These are phyloP conservation scores for Zootoca vivipara DNA, from an alignment of 2,113 vertebrate species.

Conservation along the genomic window DNA sequence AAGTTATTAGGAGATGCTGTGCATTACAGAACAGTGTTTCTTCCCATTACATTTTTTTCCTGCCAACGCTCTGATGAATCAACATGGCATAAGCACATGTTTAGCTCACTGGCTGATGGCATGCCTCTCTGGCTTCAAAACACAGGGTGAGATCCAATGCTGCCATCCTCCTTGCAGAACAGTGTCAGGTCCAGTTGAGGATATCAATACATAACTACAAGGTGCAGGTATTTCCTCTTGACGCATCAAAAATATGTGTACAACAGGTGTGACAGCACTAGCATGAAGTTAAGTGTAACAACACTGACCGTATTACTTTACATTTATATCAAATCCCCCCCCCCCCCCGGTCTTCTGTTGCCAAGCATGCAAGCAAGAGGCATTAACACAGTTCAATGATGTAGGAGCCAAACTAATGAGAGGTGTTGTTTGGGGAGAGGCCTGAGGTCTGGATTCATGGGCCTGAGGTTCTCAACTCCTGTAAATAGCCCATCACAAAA, in stretches of 20 bases:
- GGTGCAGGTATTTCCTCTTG: background rate
- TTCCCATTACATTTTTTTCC: conserved; percentile 10
- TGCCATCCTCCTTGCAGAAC: background rate
- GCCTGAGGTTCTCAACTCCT: too few relatives aligned
- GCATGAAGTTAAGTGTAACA: background rate
- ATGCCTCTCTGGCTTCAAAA: background rate
- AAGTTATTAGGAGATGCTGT: background rate
- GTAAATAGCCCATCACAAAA: background rate
- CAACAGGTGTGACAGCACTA: too few relatives aligned
- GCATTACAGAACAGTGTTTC: background rate
- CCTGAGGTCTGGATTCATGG: too few relatives aligned
- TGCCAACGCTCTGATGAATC: background rate
- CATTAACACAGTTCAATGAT: too few relatives aligned
- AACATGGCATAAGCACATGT: conserved; percentile 26
- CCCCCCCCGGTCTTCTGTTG: too few relatives aligned
- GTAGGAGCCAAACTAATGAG: too few relatives aligned
- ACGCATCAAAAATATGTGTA: background rate
- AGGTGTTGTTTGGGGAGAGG: too few relatives aligned
- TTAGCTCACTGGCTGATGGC: conserved; percentile 4
- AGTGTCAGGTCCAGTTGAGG: background rate
- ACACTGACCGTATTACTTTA: background rate
- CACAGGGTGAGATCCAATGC: background rate
- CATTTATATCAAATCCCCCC: too few relatives aligned
- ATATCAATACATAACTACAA: background rate
- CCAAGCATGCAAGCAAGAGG: too few relatives aligned